Conservation (phyloP, 2,113 vertebrate species). For the Motacilla tschutschensis region DNA sequence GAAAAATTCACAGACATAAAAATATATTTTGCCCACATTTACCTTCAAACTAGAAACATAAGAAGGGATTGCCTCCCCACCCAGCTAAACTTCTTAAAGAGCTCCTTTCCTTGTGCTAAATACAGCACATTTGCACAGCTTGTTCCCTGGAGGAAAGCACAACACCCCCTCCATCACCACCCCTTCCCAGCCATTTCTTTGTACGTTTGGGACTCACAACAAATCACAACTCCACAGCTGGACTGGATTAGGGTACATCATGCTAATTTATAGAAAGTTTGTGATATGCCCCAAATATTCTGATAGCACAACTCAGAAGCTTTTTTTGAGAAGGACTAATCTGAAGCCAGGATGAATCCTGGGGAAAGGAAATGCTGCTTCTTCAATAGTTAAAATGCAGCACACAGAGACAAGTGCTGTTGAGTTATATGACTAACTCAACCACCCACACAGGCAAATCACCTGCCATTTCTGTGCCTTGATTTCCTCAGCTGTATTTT, state of each 20-base stretch:
- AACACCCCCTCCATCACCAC: background rate
- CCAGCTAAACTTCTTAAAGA: background rate
- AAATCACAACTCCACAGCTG: background rate
- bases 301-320: background rate
- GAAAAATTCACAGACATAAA: background rate
- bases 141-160: background rate
- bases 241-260: background rate
- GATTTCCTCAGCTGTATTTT: background rate
- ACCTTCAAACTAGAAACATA: background rate
- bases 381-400: background rate
- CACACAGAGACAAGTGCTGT: fast-evolving
- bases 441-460: background rate
- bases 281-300: background rate
- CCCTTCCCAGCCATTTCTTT: background rate
- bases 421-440: background rate
- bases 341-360: background rate
- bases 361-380: background rate
- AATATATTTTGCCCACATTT: background rate
- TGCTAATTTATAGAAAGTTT: background rate
- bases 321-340: background rate
- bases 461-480: background rate
- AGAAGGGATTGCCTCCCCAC: background rate
- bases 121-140: background rate
- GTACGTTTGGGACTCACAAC: background rate
- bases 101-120: background rate